These are phyloP conservation scores for Cetonia aurata DNA, from an alignment of 2,888 invertebrate species.

Conservation along the genomic window DNA sequence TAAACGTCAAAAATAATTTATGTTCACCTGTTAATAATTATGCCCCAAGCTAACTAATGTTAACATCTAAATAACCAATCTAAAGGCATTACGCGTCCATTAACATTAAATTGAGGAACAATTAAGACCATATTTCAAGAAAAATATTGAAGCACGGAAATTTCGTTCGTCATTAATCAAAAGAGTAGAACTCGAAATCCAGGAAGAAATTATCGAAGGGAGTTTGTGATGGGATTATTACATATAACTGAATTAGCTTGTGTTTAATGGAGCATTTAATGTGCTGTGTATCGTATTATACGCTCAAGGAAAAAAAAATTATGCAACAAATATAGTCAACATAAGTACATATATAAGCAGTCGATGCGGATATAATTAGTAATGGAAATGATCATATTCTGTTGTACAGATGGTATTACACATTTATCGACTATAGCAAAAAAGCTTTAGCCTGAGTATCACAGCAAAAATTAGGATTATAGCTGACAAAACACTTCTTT, in stretches of 20 bases:
- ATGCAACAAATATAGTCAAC: too few relatives aligned
- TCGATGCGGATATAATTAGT: too few relatives aligned
- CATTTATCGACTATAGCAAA: slow-evolving; percentile 26
- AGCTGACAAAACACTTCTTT: too few relatives aligned
- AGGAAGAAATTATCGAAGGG: background rate
- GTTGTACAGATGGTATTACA: background rate
- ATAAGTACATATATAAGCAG: too few relatives aligned
- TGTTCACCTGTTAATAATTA: slow-evolving; percentile 3
- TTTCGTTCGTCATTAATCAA: background rate
- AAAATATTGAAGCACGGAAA: slow-evolving; percentile 4
- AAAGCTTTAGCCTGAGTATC: too few relatives aligned
- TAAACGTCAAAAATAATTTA: slow-evolving; percentile 10
- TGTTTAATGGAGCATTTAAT: too few relatives aligned
- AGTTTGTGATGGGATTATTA: background rate
- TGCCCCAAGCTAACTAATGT: slow-evolving; percentile 4
- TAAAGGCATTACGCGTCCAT: background rate
- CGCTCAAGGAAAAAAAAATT: too few relatives aligned
- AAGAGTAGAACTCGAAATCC: too few relatives aligned
- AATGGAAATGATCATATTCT: background rate
- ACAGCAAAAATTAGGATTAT: too few relatives aligned
- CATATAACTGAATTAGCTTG: too few relatives aligned
- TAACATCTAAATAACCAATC: background rate
- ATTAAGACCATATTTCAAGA: slow-evolving; percentile 6
- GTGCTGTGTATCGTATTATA: too few relatives aligned
- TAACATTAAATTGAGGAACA: slow-evolving; percentile 6